Base-by-base conservation (phyloP, 2,797 vertebrate genomes). In the Podarcis lilfordi region DNA sequence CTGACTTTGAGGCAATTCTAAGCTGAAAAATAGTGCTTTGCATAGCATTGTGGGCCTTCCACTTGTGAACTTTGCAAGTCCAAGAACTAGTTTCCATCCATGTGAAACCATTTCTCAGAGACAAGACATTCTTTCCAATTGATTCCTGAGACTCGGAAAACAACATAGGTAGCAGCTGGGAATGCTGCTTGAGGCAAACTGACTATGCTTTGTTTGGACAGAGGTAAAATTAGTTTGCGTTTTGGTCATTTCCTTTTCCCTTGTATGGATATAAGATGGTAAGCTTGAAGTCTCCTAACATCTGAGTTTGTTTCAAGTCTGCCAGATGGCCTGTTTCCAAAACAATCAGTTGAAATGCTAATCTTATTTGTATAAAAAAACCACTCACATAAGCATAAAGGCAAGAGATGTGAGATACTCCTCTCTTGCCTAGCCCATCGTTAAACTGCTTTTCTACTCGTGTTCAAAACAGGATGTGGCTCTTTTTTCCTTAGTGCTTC, bases 241-340 rank as follows among this genome's bases (percentile, higher is more conserved):
- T 37, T 80, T 77, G 69, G 25, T 55, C 59, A 84, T 69, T 90
- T 80, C 86, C 80, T 92, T 88, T 81, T 40, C 68, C 86, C 78
- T 85, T 82, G 80, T 21, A 11, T 77, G 66, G 81, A 15, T 50
- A 85, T 11, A 66, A 75, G 37, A 80, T 55, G 15, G 55, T 81
- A 74, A 43, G 29, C 35, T 81, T 40, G 77, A 59, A 75, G 69
- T 61, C n/a, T 84, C 35, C 27, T 74, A 37, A 79, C 43, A 75
- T n/a, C 59, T 23, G 27, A n/a, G 13, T 78, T 40, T 59, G 45
- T 85, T 64, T 77, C 21, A 32, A 68, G 40, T 37, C 29, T 68
- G 23, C 19, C 37, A 66, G 7, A 76, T 74, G 50, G 37, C 32
- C 23, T 74, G 45, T 86, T 71, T 80, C 85, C 32, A 71, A 32